Conservation (phyloP, 2,888 invertebrate species). For the Hyposoter dolosus region DNA sequence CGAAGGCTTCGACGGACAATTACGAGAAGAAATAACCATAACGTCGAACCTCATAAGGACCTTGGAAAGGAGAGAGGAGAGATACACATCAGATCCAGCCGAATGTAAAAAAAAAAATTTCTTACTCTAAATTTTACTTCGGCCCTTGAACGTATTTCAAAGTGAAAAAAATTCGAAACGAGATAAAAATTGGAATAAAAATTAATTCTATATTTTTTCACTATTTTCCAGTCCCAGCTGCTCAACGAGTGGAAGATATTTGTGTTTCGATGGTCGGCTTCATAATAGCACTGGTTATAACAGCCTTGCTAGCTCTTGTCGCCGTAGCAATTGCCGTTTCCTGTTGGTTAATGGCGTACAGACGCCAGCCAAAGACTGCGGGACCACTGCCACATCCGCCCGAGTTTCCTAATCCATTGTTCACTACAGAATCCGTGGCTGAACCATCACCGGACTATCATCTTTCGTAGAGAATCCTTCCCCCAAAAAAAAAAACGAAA, state of each 20-base stretch:
- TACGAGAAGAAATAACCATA: slow-evolving; percentile 96
- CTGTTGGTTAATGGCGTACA: slow-evolving; percentile 97
- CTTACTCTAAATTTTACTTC: background rate
- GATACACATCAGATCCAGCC: slow-evolving; percentile 91
- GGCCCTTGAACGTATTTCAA: background rate
- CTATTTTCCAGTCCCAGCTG: slow-evolving; percentile 85
- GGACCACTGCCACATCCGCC: slow-evolving; percentile 97
- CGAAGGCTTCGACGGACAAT: slow-evolving; percentile 89
- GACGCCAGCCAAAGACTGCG: slow-evolving; percentile 93
- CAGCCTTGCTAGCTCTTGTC: slow-evolving; percentile 95
- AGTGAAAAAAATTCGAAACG: background rate
- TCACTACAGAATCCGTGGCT: slow-evolving; percentile 93
- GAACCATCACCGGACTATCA: slow-evolving; percentile 94
- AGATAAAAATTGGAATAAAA: no score
- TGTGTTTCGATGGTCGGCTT: slow-evolving; percentile 97
- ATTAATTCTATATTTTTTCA: no score
- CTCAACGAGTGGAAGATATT: slow-evolving; percentile 91
- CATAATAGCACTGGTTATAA: slow-evolving; percentile 96
- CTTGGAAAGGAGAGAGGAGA: slow-evolving; percentile 93
- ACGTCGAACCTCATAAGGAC: slow-evolving; percentile 96
- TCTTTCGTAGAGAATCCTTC: slow-evolving; percentile 75
- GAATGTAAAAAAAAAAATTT: slow-evolving; percentile 87
- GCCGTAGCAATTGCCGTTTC: slow-evolving; percentile 97
- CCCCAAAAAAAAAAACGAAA: background rate
- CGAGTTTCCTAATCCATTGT: slow-evolving; percentile 97